Base-by-base conservation (phyloP, 2,797 vertebrate genomes). In the Fundulus diaphanus region DNA sequence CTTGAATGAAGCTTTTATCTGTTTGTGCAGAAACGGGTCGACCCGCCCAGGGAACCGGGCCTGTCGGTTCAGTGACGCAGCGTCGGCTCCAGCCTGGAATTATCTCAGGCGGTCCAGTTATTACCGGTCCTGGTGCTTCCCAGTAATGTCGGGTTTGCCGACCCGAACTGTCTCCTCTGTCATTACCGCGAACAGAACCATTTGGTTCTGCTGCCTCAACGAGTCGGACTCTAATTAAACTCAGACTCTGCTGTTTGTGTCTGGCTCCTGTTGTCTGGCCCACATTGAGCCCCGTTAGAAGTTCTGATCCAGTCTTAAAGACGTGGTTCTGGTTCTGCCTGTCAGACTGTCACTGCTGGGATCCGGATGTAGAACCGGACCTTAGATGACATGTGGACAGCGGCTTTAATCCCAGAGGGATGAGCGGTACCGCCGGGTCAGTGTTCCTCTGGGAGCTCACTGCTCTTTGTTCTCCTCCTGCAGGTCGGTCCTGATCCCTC, bases 401-500 rank as follows among this genome's bases (percentile, higher is more conserved):
- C 13, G 42, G 11, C 9, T 44, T 9, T 44, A 11, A 31, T 59
- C 31, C 29, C 56, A 11, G 15, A 27, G 59, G 31, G 31, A 37
- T 33, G 3, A 35, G 9, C 2, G 6, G 6, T 20, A 18, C 18
- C 16, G 20, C 16, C 11, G 59, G 5, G 22, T 20, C 3, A 0
- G 16, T 65, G 20, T 40, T 65, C 42, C 11, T 67, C 40, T 15
- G 29, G n/a, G 40, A 18, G 59, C 76, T 73, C 16, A 63, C 29
- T 0, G 29, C 35, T 46, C 9, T 51, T 29, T 59, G 5, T 78
- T 20, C 44, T 44, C 70, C 37, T 81, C 66, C 70, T 75, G 37
- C 82, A 91, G 88, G 65, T 78, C 68, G 2, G 11, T 51, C 66
- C 74, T 29, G 61, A 78, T 24, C 35, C 5, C n/a, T 16, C 8